Percentiles rank a stretch among this genome's conserved stretches.
These are phyloP conservation scores for Drosophila leontia DNA, from an alignment of 1,140 invertebrate species.

Conservation along the genomic window DNA sequence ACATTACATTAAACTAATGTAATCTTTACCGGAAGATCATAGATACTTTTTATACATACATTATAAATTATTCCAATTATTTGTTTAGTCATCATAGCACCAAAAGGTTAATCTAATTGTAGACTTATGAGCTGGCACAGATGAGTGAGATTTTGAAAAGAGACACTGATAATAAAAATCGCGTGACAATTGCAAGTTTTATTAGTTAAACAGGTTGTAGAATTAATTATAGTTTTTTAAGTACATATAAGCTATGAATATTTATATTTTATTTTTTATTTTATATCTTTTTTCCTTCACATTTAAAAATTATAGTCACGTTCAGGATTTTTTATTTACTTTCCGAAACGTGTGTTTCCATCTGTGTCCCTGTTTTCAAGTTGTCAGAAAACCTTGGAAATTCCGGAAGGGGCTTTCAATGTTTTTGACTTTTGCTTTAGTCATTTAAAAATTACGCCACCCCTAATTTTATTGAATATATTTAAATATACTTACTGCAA, in stretches of 20 bases:
- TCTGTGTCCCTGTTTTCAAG: conserved; percentile 2
- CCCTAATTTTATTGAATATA: not conserved
- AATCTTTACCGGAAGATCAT: not conserved
- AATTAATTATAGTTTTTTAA: not conserved
- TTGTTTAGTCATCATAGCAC: conserved; percentile 1
- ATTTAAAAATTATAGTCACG: conserved; percentile 23
- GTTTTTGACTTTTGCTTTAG: conserved; percentile 8
- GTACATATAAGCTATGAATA: no score
- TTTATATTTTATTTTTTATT: no score
- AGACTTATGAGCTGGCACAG: not conserved
- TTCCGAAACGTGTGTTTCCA: conserved; percentile 10
- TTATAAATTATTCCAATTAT: not conserved
- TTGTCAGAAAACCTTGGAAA: conserved; percentile 7
- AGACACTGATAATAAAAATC: not conserved
- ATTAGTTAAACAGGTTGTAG: not conserved
- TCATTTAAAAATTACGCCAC: not conserved
- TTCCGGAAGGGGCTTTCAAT: conserved; percentile 3
- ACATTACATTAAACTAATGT: no score
- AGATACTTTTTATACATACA: not conserved
- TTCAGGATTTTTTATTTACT: conserved; percentile 9
- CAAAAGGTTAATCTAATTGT: conserved; percentile 5
- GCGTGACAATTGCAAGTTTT: conserved; percentile 1
- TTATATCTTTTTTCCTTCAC: not conserved
- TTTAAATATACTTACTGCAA: not conserved
- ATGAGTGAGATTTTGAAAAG: not conserved